Evolutionary conservation across 2,113 vertebrate genomes (phyloP).

Genomic region (Strix uralensis): DNA sequence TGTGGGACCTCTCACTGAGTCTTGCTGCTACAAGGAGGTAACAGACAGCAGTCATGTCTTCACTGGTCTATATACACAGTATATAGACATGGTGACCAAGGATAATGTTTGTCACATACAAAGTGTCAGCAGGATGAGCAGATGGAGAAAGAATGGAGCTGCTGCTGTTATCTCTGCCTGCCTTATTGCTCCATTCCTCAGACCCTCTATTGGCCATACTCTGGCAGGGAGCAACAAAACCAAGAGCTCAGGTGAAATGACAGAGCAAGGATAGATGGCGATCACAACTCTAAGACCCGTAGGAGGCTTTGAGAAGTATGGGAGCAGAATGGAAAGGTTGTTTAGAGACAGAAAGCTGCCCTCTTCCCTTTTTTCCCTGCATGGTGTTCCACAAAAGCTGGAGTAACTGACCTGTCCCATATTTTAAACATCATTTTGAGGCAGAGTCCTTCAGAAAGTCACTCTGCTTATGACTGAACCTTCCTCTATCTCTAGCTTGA

Average conservation of each 20-base stretch:
- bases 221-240: neutral
- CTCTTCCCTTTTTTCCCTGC: neutral
- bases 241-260: neutral
- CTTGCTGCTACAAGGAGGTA: fast-evolving
- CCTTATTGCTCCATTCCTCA: neutral
- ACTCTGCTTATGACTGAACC: neutral
- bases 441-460: neutral
- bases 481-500: neutral
- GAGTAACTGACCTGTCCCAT: neutral
- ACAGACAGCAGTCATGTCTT: neutral
- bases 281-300: no score
- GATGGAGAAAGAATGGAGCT: neutral
- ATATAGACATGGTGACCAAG: neutral
- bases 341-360: neutral
- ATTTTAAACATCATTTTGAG: neutral
- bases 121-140: neutral
- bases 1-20: neutral
- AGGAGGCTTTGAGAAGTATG: neutral
- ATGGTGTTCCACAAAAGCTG: neutral
- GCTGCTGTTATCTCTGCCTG: neutral
- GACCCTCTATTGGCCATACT: neutral
- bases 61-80: neutral
- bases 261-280: neutral
- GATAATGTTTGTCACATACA: neutral
- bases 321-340: neutral